A percentile compares a stretch with the other conserved stretches of the same genome.
Conservation (phyloP, 2,113 vertebrate species). For the Zosterops pallidus region DNA sequence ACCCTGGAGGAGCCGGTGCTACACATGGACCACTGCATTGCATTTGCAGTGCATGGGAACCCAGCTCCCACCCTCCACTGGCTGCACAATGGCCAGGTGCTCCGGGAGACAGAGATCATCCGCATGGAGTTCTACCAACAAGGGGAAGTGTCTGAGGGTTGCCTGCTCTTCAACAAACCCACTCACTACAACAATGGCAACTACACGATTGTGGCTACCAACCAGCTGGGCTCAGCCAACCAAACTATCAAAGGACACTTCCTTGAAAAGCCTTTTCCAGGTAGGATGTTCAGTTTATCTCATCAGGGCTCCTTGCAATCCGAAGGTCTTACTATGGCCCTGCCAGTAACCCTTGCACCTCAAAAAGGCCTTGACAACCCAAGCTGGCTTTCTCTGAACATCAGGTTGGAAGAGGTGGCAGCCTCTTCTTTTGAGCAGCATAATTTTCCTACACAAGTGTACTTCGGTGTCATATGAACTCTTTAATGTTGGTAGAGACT, state of each 20-base stretch:
- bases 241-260: conserved; percentile 94
- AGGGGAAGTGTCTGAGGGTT: conserved; percentile 91
- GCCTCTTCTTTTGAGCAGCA: background rate
- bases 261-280: conserved; percentile 83
- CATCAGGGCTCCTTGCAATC: background rate
- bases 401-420: background rate
- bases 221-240: conserved; percentile 86
- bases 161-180: conserved; percentile 92
- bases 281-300: conserved; percentile 57
- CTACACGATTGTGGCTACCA: conserved; percentile 93
- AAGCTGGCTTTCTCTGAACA: background rate
- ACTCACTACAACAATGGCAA: conserved; percentile 97
- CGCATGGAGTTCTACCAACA: conserved; percentile 87
- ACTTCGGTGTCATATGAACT: background rate
- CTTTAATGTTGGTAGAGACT: background rate
- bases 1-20: conserved; percentile 89
- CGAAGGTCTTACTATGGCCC: background rate
- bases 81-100: conserved; percentile 86
- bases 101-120: conserved; percentile 85
- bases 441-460: background rate
- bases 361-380: background rate
- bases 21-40: conserved; percentile 92
- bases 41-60: conserved; percentile 91
- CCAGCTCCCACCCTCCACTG: conserved; percentile 90
- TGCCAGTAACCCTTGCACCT: background rate